Percentiles rank a stretch among this genome's conserved stretches.
phyloP scores from a whole-genome alignment of 2,797 vertebrate genomes.

The Chloroceryle inda region DNA sequence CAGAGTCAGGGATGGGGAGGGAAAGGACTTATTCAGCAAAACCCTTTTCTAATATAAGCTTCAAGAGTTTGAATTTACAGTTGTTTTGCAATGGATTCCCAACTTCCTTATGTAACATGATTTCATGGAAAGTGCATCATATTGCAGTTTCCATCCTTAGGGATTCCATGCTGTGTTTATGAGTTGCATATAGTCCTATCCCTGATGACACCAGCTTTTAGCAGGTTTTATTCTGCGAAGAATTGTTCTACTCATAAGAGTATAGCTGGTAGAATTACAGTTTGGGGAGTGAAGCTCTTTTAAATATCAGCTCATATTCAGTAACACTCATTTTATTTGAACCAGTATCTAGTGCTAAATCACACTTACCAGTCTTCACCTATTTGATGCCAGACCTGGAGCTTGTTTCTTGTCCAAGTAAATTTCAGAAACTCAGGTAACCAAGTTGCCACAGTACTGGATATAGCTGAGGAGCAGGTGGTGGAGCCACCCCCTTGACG shows the following conservation, averaged over 20 bases:
- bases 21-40: not conserved
- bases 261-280: not conserved
- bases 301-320: not conserved
- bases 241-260: not conserved
- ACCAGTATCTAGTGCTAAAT: not conserved
- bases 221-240: not conserved
- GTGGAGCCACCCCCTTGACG: not conserved
- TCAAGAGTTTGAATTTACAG: not conserved
- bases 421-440: not conserved
- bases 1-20: not conserved
- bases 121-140: not conserved
- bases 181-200: not conserved
- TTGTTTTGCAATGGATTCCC: not conserved
- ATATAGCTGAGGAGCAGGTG: not conserved
- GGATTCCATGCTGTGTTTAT: not conserved
- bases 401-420: not conserved
- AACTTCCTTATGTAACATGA: not conserved
- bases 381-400: not conserved
- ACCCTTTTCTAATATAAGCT: not conserved
- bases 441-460: not conserved
- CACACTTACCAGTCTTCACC: not conserved
- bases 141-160: not conserved
- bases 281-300: not conserved
- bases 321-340: not conserved
- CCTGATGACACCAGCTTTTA: not conserved